Conservation (phyloP, 2,888 invertebrate genomes). For the Dynastes hyllus region DNA sequence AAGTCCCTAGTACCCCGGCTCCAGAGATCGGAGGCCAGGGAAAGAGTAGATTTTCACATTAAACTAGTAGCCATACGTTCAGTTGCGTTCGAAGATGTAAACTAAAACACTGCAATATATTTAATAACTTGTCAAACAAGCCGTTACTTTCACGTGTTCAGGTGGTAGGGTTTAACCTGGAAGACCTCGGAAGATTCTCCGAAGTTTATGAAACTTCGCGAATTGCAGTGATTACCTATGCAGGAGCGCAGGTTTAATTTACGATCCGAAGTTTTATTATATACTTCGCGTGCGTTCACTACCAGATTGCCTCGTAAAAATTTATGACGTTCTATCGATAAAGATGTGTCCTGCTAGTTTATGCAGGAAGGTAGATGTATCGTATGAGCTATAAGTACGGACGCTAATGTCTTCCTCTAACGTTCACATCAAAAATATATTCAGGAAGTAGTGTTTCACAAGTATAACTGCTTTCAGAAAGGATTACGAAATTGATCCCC, state of each 20-base stretch:
- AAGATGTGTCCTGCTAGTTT: neutral
- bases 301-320: conserved; percentile 39
- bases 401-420: neutral
- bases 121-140: no score
- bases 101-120: no score
- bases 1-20: no score
- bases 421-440: no score
- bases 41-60: no score
- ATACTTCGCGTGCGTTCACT: conserved; percentile 16
- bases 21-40: no score
- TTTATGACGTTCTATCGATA: conserved; percentile 24
- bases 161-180: neutral
- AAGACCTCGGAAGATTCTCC: neutral
- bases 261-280: conserved; percentile 31
- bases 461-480: no score
- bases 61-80: no score
- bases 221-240: conserved; percentile 31
- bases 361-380: neutral
- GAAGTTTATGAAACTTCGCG: conserved; percentile 20
- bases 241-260: conserved; percentile 29
- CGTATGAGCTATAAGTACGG: neutral
- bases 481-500: no score
- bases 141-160: neutral
- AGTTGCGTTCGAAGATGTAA: no score
- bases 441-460: no score